Base-by-base conservation (phyloP, 92 coral and sea anemone genomes). In the Micromussa lordhowensis region DNA sequence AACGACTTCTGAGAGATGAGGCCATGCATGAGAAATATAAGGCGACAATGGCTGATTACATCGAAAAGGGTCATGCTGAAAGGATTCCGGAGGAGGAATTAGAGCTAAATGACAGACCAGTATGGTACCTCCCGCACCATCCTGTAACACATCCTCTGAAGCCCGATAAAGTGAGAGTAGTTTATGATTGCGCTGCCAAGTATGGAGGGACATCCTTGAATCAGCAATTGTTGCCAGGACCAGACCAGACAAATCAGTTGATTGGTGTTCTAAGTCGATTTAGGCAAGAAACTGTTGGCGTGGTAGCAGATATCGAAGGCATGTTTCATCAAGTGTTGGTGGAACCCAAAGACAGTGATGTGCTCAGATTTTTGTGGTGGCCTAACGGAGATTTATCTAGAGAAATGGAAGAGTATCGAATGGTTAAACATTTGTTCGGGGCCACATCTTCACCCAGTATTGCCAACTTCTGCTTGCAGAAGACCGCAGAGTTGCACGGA, bases 301-400 rank as follows among this genome's bases (percentile, higher is more conserved):
- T 86, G 24, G 93, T 82, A 6, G 95, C 88, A 3, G 91, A 92
- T 59, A 80, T 90, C 0, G 95, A 93, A 71, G 93, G 64, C 32
- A 90, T 93, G 95, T 93, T 93, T 71, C 84, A 86, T 53, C 93
- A 90, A 54, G 96, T 90, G 36, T 72, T 48, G 26, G 93, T 93
- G 58, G 94, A 88, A 17, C 96, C 92, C 9, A 85, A 68, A 17
- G 92, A 93, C 70, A 63, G 90, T 40, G 87, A 89, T 36, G 92
- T 82, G 38, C 48, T 92, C 26, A 54, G 92, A 61, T 92, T 92
- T 68, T 32, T 92, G 2, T 89, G 95, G 93, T 92, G 91, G 95
- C 81, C 88, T 26, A 79, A 89, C 55, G 91, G 77, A 24, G 90
- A 89, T 70, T 59, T 92, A 17, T 57, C 59, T 21, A 55, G 77